Evolutionary conservation across 2,888 invertebrate genomes (phyloP), one percentile per base, ranked within the genome.

Genomic region (Clepsis dumicolana): DNA sequence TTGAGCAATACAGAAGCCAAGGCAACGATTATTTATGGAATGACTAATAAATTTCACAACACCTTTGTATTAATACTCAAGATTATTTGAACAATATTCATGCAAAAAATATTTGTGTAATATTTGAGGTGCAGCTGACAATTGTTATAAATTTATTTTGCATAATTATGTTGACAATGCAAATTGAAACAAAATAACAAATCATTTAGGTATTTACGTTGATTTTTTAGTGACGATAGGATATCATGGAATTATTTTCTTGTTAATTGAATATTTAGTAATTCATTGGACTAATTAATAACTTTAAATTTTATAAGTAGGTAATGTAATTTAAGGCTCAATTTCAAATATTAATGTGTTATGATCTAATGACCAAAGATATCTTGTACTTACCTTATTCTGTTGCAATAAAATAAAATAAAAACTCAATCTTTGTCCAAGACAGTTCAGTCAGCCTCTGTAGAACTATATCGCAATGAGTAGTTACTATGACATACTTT

Each of bases 21-120:
- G 32, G 32, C n/a, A 12, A 27, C 35, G 2, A 5, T n/a, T 44
- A 12, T n/a, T 48, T 16, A 44, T 48, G 27, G 48, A 14, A 21
- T 61, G 61, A 61, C 32, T 61, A 61, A 50, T 61, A 32, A 18
- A 61, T 48, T 61, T n/a, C 48, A 32, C n/a, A 50, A 59, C 25
- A 16, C 3, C 21, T 41, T 54, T 48, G 2, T 44, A 27, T 27
- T 38, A 14, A 24, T 29, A 18, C 29, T 41, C 25, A n/a, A 41
- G 41, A 59, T 59, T 59, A 59, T 41, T 10, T 57, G n/a, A 25
- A 59, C 38, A 59, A 38, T n/a, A n/a, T n/a, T n/a, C n/a, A n/a
- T n/a, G n/a, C 2, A 4, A 10, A 48, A 48, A 21, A 29, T 29
- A 7, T 7, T 7, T 4, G 8, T 8, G 29, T 29, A 4, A 7